phyloP scores from a whole-genome alignment of 2,888 invertebrate genomes.

The Clepsis dumicolana region DNA sequence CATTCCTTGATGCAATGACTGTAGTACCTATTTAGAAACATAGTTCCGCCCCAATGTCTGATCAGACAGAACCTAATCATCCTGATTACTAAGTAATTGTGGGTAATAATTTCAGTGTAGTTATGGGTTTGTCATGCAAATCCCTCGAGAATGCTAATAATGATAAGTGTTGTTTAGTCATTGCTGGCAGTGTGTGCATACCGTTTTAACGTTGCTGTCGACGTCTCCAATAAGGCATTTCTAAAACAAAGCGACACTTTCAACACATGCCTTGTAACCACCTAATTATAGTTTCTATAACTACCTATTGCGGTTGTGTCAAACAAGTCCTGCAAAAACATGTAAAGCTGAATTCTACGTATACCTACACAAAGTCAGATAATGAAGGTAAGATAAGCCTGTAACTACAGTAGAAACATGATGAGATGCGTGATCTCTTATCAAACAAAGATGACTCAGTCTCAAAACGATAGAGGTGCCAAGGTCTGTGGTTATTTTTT shows the following conservation, averaged over 20 bases:
- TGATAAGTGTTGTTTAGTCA: conserved; percentile 56
- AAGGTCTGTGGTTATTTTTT: conserved; percentile 66
- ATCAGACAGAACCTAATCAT: not conserved
- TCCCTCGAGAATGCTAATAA: conserved; percentile 60
- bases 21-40: no score
- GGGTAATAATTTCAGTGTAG: conserved; percentile 32
- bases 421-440: conserved; percentile 53
- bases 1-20: no score
- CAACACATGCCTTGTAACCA: no score
- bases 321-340: not conserved
- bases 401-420: conserved; percentile 28
- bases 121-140: conserved; percentile 54
- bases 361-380: not conserved
- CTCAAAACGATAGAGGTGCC: conserved; percentile 54
- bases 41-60: no score
- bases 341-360: not conserved
- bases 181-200: conserved; percentile 10
- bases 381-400: conserved; percentile 27
- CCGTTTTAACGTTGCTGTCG: not conserved
- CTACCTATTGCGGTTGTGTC: not conserved
- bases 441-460: conserved; percentile 68
- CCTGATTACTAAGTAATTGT: conserved; percentile 1
- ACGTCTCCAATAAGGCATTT: not conserved
- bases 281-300: not conserved
- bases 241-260: not conserved